phyloP scores from a whole-genome alignment of 2,113 vertebrate species.

The Periophthalmodon schlosseri region DNA sequence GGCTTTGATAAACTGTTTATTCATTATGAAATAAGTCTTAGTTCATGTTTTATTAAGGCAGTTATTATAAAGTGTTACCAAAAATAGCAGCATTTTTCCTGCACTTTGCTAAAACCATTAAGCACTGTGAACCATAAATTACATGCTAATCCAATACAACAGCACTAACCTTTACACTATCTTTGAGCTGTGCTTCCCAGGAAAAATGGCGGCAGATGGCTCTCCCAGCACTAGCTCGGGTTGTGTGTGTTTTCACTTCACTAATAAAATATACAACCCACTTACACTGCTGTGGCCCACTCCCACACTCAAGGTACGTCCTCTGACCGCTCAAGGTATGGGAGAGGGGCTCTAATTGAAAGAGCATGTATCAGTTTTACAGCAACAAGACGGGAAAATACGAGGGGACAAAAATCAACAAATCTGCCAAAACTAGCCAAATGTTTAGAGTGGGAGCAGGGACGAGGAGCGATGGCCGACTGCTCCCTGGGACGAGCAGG shows the following conservation, averaged over 20 bases:
- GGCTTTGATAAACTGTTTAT: too few relatives aligned
- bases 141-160: conserved; percentile 29
- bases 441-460: conserved; percentile 76
- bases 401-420: conserved; percentile 77
- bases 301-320: conserved; percentile 50
- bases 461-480: conserved; percentile 68
- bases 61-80: too few relatives aligned
- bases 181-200: conserved; percentile 47
- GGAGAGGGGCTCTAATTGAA: conserved; percentile 66
- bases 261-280: conserved; percentile 80
- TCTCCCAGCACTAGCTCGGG: conserved; percentile 60
- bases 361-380: conserved; percentile 78
- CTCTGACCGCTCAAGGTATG: conserved; percentile 33
- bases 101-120: neutral
- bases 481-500: conserved; percentile 72
- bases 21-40: too few relatives aligned
- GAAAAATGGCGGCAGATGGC: conserved; percentile 67
- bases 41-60: too few relatives aligned
- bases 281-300: conserved; percentile 66
- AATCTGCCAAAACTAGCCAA: conserved; percentile 78
- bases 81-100: neutral
- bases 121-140: conserved; percentile 1
- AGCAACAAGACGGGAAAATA: conserved; percentile 74
- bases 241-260: conserved; percentile 75
- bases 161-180: conserved; percentile 47